phyloP scores from a whole-genome alignment of 2,797 vertebrate species.

The Garrulus glandarius region DNA sequence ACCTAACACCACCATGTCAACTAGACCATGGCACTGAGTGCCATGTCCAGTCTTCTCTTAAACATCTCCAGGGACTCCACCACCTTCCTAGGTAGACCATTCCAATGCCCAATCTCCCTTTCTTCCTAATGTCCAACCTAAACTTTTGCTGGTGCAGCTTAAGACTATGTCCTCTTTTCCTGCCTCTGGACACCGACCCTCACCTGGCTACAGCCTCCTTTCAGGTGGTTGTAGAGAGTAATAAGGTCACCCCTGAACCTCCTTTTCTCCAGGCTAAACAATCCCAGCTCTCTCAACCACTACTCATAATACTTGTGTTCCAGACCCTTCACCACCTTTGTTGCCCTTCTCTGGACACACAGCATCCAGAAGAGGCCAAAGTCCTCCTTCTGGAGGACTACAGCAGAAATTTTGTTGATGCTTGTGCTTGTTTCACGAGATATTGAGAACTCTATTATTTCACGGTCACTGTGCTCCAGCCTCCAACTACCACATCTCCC shows the following conservation, averaged over 20 bases:
- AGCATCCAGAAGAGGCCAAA: neutral
- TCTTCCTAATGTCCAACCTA: neutral
- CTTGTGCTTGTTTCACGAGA: neutral
- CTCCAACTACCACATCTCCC: neutral
- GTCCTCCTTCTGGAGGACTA: fast-evolving
- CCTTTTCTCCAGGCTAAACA: neutral
- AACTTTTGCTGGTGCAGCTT: fast-evolving
- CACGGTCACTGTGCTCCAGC: neutral
- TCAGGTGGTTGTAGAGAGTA: fast-evolving
- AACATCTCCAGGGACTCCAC: neutral
- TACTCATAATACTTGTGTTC: neutral
- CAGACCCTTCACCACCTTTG: neutral
- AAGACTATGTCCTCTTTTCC: neutral
- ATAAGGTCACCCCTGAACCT: neutral
- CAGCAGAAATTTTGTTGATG: neutral
- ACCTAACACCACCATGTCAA: neutral
- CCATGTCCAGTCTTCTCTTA: neutral
- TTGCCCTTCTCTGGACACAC: neutral
- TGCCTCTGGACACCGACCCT: neutral
- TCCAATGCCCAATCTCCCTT: neutral
- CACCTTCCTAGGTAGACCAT: neutral
- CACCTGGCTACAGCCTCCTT: too few relatives aligned
- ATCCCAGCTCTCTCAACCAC: neutral
- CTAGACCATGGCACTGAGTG: neutral
- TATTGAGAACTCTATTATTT: neutral